phyloP scores from a whole-genome alignment of 2,113 vertebrate genomes.

The Kobus ellipsiprymnus region DNA sequence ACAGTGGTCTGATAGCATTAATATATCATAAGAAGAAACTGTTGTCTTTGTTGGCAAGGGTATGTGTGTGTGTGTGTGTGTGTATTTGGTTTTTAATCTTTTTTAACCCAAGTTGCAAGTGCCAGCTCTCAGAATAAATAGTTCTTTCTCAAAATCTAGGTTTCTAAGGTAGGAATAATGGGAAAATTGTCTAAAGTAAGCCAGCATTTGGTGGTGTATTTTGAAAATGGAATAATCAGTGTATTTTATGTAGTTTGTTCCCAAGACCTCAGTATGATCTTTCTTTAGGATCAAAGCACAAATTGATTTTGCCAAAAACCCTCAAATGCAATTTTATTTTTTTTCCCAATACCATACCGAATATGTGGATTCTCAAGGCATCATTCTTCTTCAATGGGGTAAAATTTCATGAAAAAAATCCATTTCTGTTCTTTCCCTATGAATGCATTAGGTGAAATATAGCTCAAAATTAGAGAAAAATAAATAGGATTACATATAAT shows the following conservation, averaged over 20 bases:
- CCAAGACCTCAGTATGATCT: constrained; percentile 15
- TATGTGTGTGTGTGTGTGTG: neutral
- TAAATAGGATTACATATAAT: constrained; percentile 9
- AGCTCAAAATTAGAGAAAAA: constrained; percentile 36
- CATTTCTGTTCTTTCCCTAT: constrained; percentile 6
- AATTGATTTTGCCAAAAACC: constrained; percentile 46
- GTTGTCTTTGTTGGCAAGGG: neutral
- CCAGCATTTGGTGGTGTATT: constrained; percentile 24
- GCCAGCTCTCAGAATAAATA: constrained; percentile 25
- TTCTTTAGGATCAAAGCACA: constrained; percentile 40
- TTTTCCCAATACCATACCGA: neutral
- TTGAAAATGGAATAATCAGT: constrained; percentile 23
- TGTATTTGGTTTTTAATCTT: neutral
- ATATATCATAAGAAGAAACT: constrained; percentile 21
- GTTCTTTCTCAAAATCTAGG: neutral
- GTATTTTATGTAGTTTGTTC: constrained; percentile 32
- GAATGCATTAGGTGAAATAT: neutral
- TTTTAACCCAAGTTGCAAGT: neutral
- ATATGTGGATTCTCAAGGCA: constrained; percentile 24
- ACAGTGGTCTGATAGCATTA: constrained; percentile 12
- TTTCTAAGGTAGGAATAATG: neutral
- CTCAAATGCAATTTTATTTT: constrained; percentile 28
- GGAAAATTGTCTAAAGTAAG: constrained; percentile 12
- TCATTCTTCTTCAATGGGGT: constrained; percentile 30
- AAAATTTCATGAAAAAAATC: constrained; percentile 33